A percentile compares a stretch with the other conserved stretches of the same genome.
Evolutionary conservation across 2,113 vertebrate species (phyloP).

Genomic region (Aphyosemion australe): DNA sequence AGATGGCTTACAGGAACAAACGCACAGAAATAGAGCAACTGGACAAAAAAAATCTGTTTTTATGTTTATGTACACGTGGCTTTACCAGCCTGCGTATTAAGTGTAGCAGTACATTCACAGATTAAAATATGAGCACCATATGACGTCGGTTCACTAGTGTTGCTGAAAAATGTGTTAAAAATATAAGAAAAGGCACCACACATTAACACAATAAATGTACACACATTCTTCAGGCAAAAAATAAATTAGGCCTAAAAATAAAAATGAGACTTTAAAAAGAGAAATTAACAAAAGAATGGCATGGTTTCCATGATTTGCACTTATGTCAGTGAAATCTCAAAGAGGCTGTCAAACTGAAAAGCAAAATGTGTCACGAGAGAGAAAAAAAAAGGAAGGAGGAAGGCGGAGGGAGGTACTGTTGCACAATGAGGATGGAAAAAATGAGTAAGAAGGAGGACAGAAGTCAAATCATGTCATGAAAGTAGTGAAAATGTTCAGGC

Average conservation of each 20-base stretch:
- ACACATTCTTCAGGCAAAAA: slow-evolving; percentile 15
- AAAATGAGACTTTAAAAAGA: slow-evolving; percentile 21
- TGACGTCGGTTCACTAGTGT: not conserved
- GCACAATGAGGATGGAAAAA: slow-evolving; percentile 32
- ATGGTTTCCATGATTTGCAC: slow-evolving; percentile 73
- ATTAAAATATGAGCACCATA: slow-evolving; percentile 15
- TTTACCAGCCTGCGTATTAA: no score
- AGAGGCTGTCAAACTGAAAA: slow-evolving; percentile 60
- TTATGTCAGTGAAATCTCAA: slow-evolving; percentile 81
- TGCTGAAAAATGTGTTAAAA: slow-evolving; percentile 9
- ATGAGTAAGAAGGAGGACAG: slow-evolving; percentile 56
- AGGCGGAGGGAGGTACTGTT: not conserved
- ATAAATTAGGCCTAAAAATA: slow-evolving; percentile 9
- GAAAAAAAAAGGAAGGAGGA: slow-evolving; percentile 47
- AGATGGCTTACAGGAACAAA: slow-evolving; percentile 51
- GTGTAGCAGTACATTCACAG: slow-evolving; percentile 2
- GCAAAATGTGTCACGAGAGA: slow-evolving; percentile 58
- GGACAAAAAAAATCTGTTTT: slow-evolving; percentile 1
- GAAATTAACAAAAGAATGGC: slow-evolving; percentile 30
- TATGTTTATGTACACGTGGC: not conserved
- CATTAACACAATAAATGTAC: slow-evolving; percentile 39
- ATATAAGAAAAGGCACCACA: slow-evolving; percentile 39
- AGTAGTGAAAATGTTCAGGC: slow-evolving; percentile 83
- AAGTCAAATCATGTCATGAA: slow-evolving; percentile 73
- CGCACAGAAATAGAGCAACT: not conserved